Percentiles rank a stretch among this genome's conserved stretches.
phyloP scores from a whole-genome alignment of 2,797 vertebrate genomes.

The Rhinophrynus dorsalis region DNA sequence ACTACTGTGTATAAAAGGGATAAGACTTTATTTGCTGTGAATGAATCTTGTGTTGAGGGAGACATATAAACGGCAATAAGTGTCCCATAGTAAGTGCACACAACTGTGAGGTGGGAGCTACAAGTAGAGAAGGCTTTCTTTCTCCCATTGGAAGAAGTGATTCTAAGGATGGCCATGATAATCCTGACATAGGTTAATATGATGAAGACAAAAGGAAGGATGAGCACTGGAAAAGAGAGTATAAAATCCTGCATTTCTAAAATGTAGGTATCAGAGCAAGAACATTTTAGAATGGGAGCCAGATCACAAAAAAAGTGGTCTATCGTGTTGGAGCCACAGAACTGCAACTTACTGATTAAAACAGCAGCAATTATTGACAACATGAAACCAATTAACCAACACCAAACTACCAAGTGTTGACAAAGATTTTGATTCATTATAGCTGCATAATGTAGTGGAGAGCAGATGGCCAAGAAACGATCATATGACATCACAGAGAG shows the following conservation, averaged over 20 bases:
- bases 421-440: background rate
- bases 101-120: no score
- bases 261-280: background rate
- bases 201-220: background rate
- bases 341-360: background rate
- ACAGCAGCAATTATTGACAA: background rate
- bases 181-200: background rate
- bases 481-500: background rate
- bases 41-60: no score
- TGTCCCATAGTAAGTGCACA: no score
- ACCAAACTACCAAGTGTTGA: background rate
- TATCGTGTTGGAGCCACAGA: background rate
- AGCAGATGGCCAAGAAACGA: background rate
- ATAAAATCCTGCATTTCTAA: background rate
- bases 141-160: no score
- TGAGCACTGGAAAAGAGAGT: background rate
- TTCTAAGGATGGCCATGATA: background rate
- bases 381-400: background rate
- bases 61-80: no score
- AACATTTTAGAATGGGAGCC: background rate
- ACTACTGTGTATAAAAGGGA: no score
- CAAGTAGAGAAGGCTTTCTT: no score
- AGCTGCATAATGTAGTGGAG: background rate
- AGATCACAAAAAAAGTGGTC: background rate
- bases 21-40: no score